Evolutionary conservation across 2,888 invertebrate species (phyloP).

Genomic region (Agonopterix arenella): DNA sequence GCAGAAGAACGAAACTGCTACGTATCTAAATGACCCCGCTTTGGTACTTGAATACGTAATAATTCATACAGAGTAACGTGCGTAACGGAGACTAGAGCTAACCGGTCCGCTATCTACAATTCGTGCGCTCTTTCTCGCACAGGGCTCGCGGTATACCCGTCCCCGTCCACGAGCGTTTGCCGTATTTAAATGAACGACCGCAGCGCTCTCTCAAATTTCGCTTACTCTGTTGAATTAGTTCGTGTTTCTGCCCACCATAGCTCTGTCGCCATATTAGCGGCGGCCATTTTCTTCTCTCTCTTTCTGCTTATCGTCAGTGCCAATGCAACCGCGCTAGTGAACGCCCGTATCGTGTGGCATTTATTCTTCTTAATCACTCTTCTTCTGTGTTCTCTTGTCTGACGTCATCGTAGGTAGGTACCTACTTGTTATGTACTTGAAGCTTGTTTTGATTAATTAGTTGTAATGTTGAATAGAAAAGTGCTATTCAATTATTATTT

Average conservation of each 20-base stretch:
- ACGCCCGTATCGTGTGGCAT: conserved; percentile 36
- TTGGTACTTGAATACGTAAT: conserved; percentile 25
- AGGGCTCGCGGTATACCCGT: conserved; percentile 5
- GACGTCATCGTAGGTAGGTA: conserved; percentile 31
- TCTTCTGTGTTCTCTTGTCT: conserved; percentile 45
- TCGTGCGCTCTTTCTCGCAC: conserved; percentile 16
- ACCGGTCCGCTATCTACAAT: conserved; percentile 5
- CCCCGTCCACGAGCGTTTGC: conserved; percentile 17
- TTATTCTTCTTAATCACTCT: conserved; percentile 49
- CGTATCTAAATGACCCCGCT: conserved; percentile 41
- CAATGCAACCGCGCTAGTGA: conserved; percentile 39
- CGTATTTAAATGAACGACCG: conserved; percentile 23
- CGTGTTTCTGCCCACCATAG: conserved; percentile 31
- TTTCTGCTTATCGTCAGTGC: conserved; percentile 58
- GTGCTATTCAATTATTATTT: background rate
- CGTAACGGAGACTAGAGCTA: conserved; percentile 21
- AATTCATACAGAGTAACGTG: conserved; percentile 39
- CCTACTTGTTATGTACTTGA: background rate
- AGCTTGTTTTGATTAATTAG: too few relatives aligned
- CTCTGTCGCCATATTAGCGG: conserved; percentile 37
- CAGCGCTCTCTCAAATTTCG: conserved; percentile 26
- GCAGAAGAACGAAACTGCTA: conserved; percentile 56
- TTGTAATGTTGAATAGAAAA: too few relatives aligned
- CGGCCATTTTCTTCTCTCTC: conserved; percentile 74
- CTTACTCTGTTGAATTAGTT: conserved; percentile 36